These are phyloP conservation scores for Zoanthus solanderi DNA, from an alignment of 92 coral and sea anemone genomes.

Conservation along the genomic window DNA sequence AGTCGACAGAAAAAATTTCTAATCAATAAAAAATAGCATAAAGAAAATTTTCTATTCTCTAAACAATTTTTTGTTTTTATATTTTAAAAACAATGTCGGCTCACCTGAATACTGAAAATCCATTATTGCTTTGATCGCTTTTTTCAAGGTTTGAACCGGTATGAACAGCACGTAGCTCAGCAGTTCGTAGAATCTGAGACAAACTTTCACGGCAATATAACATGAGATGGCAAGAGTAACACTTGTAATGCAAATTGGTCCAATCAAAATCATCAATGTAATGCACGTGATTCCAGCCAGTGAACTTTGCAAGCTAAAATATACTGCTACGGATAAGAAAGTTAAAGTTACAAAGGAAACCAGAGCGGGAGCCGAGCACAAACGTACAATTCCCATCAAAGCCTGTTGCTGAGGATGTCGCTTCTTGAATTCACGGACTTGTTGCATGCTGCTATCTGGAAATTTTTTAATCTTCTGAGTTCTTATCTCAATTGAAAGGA, in stretches of 20 bases:
- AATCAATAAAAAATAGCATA: no score
- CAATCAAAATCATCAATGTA: background rate
- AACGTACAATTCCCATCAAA: background rate
- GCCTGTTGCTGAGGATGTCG: background rate
- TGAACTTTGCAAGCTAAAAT: background rate
- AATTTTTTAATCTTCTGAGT: background rate
- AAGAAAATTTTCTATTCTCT: no score
- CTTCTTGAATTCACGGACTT: background rate
- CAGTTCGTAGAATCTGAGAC: background rate
- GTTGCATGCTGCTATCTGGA: background rate
- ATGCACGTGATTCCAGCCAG: slow-evolving; percentile 4
- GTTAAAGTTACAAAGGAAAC: background rate
- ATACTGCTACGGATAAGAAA: background rate
- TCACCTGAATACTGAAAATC: no score
- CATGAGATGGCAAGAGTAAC: background rate
- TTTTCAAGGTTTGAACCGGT: background rate
- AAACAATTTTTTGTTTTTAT: no score
- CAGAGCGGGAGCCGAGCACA: background rate
- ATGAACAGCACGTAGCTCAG: background rate
- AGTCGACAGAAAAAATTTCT: no score
- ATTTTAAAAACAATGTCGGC: no score
- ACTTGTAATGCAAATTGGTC: background rate
- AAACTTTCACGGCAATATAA: background rate
- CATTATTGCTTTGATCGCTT: no score
- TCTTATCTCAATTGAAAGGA: background rate